Percentiles rank a stretch among this genome's conserved stretches.
These are phyloP conservation scores for Eustalomyia histrio DNA, from an alignment of 2,888 invertebrate genomes.

Conservation along the genomic window DNA sequence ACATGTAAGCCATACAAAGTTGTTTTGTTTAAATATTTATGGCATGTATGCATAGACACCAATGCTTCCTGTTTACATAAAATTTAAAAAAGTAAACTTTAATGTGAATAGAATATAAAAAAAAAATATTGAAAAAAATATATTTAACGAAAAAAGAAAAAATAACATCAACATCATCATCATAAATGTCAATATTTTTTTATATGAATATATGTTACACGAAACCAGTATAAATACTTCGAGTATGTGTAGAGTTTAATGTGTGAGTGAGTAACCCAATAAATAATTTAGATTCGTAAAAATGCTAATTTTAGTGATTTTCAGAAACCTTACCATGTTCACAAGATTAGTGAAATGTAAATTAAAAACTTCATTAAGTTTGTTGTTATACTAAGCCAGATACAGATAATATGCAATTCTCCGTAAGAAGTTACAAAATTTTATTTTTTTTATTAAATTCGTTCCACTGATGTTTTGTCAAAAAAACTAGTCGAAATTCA, in stretches of 20 bases:
- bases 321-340: too few relatives aligned
- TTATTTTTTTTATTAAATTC: too few relatives aligned
- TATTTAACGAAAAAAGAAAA: not conserved
- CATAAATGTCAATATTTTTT: conserved; percentile 37
- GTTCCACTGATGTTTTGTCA: too few relatives aligned
- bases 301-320: too few relatives aligned
- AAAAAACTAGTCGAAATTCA: too few relatives aligned
- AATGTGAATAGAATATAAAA: conserved; percentile 6
- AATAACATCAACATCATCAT: conserved; percentile 16
- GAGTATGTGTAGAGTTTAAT: conserved; percentile 1
- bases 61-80: conserved; percentile 35
- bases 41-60: conserved; percentile 9
- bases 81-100: conserved; percentile 16
- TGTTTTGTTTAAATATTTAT: not conserved
- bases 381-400: too few relatives aligned
- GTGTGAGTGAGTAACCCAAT: not conserved
- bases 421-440: too few relatives aligned
- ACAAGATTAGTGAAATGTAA: too few relatives aligned
- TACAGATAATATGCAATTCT: too few relatives aligned
- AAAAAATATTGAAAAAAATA: not conserved
- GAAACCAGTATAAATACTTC: not conserved
- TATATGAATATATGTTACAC: conserved; percentile 19
- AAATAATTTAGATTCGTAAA: not conserved
- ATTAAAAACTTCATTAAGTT: too few relatives aligned
- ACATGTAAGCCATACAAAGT: not conserved